These are phyloP conservation scores for Tetrax tetrax DNA, from an alignment of 2,113 vertebrate genomes.

Conservation along the genomic window DNA sequence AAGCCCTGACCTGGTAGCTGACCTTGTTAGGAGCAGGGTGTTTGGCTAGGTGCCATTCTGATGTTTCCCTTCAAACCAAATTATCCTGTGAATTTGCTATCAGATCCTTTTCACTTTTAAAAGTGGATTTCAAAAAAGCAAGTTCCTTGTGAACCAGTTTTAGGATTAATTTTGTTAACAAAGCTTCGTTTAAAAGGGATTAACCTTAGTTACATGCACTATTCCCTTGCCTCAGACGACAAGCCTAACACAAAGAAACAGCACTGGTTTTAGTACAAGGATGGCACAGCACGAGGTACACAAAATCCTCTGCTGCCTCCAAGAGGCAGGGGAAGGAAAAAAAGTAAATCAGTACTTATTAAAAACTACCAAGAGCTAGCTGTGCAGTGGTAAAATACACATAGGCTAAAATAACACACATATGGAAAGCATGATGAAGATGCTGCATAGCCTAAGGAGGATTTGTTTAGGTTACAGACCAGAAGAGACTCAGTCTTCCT, in stretches of 20 bases:
- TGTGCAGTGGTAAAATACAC: not conserved
- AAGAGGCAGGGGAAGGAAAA: not conserved
- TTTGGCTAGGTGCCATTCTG: not conserved
- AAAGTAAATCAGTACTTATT: not conserved
- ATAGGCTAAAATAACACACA: not conserved
- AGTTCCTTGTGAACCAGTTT: not conserved
- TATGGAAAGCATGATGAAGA: not conserved
- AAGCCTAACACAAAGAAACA: not conserved
- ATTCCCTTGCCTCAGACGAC: not conserved
- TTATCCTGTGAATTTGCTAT: not conserved
- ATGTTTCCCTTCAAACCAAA: not conserved
- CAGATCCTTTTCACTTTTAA: not conserved
- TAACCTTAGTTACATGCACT: not conserved
- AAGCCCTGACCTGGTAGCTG: not conserved
- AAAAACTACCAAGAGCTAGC: not conserved
- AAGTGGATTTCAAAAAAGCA: not conserved
- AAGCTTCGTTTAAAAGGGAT: constrained; percentile 37
- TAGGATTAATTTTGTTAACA: not conserved
- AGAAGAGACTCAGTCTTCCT: not conserved
- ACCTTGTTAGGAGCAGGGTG: not conserved
- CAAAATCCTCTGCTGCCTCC: not conserved
- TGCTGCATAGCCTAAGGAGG: not conserved
- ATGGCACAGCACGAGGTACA: not conserved
- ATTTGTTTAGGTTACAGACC: not conserved
- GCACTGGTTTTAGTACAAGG: not conserved